These are phyloP conservation scores for Lasius fuliginosus DNA, from an alignment of 2,888 invertebrate genomes.

Conservation along the genomic window DNA sequence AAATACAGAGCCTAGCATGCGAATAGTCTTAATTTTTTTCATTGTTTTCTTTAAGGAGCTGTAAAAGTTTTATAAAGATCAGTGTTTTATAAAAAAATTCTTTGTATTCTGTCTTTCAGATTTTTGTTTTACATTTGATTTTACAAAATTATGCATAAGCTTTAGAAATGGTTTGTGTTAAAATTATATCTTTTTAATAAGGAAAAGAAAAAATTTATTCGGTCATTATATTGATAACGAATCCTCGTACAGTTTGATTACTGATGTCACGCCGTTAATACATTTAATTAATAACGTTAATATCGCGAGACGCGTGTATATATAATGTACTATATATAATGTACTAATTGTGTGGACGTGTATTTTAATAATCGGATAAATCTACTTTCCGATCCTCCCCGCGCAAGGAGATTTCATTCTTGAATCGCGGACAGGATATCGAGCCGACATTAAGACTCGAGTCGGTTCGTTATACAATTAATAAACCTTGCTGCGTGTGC, in stretches of 20 bases:
- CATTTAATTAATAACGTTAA: conserved; percentile 1
- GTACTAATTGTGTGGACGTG: conserved; percentile 26
- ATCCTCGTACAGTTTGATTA: background rate
- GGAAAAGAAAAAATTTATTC: background rate
- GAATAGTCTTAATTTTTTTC: background rate
- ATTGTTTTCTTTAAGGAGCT: background rate
- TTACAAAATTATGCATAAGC: background rate
- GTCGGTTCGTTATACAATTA: conserved; percentile 40
- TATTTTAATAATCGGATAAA: conserved; percentile 39
- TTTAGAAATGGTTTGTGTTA: background rate
- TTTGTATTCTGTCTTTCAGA: no score
- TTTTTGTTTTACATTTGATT: background rate
- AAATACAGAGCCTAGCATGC: background rate
- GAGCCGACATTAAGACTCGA: conserved; percentile 23
- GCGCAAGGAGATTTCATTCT: conserved; percentile 21
- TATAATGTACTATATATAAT: background rate
- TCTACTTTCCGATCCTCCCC: background rate
- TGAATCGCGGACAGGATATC: background rate
- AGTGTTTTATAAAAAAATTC: background rate
- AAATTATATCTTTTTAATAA: conserved; percentile 1
- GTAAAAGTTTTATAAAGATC: background rate
- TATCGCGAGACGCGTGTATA: background rate
- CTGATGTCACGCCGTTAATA: conserved; percentile 12
- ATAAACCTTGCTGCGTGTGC: conserved; percentile 13
- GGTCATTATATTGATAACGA: background rate